phyloP scores from a whole-genome alignment of 2,113 vertebrate species.

The Indri indri region DNA sequence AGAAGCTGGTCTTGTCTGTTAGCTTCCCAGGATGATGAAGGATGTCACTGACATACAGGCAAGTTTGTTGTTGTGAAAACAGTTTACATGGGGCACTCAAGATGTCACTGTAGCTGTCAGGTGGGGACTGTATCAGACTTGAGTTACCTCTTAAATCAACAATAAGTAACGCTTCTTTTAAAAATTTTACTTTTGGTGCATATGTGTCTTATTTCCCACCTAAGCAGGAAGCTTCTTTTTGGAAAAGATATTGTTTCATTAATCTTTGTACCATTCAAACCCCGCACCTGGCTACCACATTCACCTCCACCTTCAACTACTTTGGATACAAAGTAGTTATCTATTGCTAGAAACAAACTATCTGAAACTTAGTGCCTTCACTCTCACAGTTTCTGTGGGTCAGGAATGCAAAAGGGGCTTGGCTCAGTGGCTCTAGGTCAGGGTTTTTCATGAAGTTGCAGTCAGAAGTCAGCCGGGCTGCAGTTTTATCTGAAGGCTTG shows the following conservation, averaged over 20 bases:
- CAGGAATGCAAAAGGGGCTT: not conserved
- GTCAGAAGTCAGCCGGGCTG: not conserved
- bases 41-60: not conserved
- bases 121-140: not conserved
- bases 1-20: not conserved
- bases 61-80: too few species aligned
- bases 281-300: fast-evolving
- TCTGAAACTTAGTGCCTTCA: not conserved
- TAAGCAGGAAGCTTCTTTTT: not conserved
- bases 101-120: too few species aligned
- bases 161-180: not conserved
- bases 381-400: not conserved
- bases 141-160: not conserved
- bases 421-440: not conserved
- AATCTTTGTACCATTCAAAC: not conserved
- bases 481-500: not conserved
- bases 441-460: not conserved
- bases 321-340: not conserved
- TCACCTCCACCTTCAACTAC: not conserved
- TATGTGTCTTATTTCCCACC: not conserved
- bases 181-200: not conserved
- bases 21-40: not conserved
- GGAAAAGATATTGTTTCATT: not conserved
- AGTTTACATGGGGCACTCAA: too few species aligned
- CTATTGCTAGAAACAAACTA: not conserved